These are phyloP conservation scores for human (Homo sapiens) DNA, from an alignment of 2,113 vertebrate species.

Conservation along the genomic window DNA sequence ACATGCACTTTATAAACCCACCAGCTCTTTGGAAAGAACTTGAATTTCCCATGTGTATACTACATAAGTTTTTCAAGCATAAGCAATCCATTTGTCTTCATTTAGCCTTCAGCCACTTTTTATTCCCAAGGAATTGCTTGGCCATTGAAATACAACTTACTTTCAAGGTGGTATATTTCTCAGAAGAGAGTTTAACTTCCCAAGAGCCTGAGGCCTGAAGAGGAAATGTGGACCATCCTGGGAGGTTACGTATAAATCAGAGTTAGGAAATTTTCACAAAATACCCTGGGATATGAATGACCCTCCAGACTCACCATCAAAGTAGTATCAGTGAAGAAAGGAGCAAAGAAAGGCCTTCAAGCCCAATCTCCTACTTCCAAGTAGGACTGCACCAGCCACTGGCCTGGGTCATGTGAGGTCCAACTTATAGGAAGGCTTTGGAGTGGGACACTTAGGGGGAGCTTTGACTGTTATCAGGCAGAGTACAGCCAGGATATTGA, in stretches of 20 bases:
- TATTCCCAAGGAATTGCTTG: conserved; percentile 12
- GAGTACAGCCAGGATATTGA: background rate
- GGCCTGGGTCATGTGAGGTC: background rate
- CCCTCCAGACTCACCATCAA: background rate
- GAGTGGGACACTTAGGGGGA: background rate
- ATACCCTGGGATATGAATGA: background rate
- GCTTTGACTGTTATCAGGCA: background rate
- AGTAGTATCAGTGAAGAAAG: background rate
- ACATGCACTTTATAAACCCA: background rate
- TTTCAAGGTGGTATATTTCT: background rate
- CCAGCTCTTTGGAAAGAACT: conserved; percentile 18
- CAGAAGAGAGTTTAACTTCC: background rate
- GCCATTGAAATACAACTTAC: conserved; percentile 44
- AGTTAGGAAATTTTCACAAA: background rate
- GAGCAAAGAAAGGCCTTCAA: background rate
- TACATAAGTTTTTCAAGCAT: background rate
- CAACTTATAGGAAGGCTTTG: background rate
- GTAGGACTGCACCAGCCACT: background rate
- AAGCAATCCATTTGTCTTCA: conserved; percentile 32
- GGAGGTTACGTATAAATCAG: background rate
- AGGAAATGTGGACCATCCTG: background rate
- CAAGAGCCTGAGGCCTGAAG: conserved; percentile 11
- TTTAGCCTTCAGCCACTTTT: conserved; percentile 20
- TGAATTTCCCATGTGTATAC: background rate
- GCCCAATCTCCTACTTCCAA: background rate